Evolutionary conservation across 1,140 invertebrate species (phyloP).

Genomic region (Drosophila navojoa): DNA sequence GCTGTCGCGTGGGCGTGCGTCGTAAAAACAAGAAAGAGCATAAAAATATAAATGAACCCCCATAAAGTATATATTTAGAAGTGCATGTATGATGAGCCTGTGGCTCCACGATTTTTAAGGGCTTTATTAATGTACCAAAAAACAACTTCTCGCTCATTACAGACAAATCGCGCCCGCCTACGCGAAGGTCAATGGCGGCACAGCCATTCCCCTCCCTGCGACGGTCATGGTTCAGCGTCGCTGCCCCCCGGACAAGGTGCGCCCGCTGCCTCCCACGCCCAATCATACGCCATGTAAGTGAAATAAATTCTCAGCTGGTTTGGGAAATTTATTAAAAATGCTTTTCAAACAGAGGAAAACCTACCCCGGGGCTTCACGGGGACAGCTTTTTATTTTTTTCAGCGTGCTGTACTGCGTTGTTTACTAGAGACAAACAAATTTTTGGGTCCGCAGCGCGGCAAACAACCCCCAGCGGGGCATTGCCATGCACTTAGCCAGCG

Average conservation of each 20-base stretch:
- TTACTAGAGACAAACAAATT: slow-evolving; percentile 72
- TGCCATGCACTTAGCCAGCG: slow-evolving; percentile 57
- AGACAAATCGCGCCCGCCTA: slow-evolving; percentile 88
- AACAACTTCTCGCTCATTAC: slow-evolving; percentile 69
- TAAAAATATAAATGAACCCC: neutral
- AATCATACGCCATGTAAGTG: slow-evolving; percentile 85
- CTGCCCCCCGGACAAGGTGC: slow-evolving; percentile 90
- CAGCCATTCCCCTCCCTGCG: slow-evolving; percentile 89
- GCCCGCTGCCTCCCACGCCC: slow-evolving; percentile 87
- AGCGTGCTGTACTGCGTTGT: slow-evolving; percentile 44
- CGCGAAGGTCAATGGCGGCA: slow-evolving; percentile 85
- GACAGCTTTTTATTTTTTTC: too few relatives aligned
- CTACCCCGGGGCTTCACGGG: slow-evolving; percentile 8
- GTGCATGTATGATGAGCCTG: slow-evolving; percentile 9
- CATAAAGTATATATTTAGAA: slow-evolving; percentile 24
- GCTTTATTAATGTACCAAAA: slow-evolving; percentile 13
- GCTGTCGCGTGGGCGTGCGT: slow-evolving; percentile 40
- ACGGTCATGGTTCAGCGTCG: slow-evolving; percentile 89
- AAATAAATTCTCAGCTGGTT: slow-evolving; percentile 26
- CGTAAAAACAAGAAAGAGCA: slow-evolving; percentile 26
- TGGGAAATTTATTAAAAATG: slow-evolving; percentile 75
- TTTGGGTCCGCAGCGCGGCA: slow-evolving; percentile 30
- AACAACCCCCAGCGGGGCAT: slow-evolving; percentile 53
- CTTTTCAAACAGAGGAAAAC: slow-evolving; percentile 32
- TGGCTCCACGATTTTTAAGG: neutral